These are phyloP conservation scores for Astreopora myriophthalma DNA, from an alignment of 64 coral and sea anemone species.

Conservation along the genomic window DNA sequence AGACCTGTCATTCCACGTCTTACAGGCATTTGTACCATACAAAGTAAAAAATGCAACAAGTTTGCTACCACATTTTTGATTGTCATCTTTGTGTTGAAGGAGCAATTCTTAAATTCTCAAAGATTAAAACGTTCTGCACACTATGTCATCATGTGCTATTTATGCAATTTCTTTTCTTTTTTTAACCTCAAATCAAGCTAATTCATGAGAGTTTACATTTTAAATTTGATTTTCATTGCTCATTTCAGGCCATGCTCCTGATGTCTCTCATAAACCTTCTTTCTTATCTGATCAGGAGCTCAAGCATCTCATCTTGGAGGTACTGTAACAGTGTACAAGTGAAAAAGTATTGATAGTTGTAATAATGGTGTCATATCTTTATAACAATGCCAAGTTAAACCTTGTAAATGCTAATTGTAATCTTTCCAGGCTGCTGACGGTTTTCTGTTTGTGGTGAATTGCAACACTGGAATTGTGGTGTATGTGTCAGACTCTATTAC, in stretches of 20 bases:
- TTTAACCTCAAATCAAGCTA: too few relatives aligned
- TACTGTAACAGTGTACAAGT: slow-evolving; percentile 4
- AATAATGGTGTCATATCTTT: background rate
- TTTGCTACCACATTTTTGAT: too few relatives aligned
- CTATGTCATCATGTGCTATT: too few relatives aligned
- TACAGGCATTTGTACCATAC: too few relatives aligned
- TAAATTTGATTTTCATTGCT: background rate
- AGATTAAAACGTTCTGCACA: too few relatives aligned
- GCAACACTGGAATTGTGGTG: slow-evolving; percentile 78
- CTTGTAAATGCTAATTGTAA: background rate
- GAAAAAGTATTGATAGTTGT: background rate
- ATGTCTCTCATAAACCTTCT: slow-evolving; percentile 91
- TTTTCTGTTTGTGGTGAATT: slow-evolving; percentile 98
- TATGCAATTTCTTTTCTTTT: too few relatives aligned
- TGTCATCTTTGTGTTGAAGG: too few relatives aligned
- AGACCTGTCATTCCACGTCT: too few relatives aligned
- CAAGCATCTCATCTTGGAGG: slow-evolving; percentile 95
- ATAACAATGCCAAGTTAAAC: background rate
- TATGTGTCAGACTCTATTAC: slow-evolving; percentile 99
- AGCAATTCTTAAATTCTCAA: too few relatives aligned
- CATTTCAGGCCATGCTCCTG: slow-evolving; percentile 49
- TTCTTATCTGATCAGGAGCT: slow-evolving; percentile 96
- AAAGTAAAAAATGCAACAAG: too few relatives aligned
- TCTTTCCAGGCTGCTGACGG: slow-evolving; percentile 91
- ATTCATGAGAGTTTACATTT: background rate